Conservation (phyloP, 2,797 vertebrate genomes). For the Pangasius larnaudii region DNA sequence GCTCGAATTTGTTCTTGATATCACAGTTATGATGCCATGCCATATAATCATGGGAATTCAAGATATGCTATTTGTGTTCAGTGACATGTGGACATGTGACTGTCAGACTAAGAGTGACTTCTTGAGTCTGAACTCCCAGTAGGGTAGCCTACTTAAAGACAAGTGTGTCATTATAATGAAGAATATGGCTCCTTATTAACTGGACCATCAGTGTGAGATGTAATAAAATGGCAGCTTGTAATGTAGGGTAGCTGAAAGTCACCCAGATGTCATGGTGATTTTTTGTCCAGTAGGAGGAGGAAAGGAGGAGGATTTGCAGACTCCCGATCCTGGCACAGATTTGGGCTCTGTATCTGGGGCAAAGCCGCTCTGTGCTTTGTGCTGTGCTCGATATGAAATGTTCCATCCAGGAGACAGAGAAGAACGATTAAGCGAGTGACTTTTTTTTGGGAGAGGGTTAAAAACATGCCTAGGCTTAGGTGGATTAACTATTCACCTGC, state of each 20-base stretch:
- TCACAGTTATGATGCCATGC: not conserved
- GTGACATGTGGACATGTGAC: not conserved
- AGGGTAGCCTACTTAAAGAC: slow-evolving; percentile 35
- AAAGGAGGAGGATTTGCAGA: slow-evolving; percentile 67
- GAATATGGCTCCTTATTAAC: slow-evolving; percentile 17
- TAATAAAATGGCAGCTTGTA: slow-evolving; percentile 32
- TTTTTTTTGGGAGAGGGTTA: slow-evolving; percentile 26
- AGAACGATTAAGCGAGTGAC: slow-evolving; percentile 8
- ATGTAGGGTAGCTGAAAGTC: slow-evolving; percentile 59
- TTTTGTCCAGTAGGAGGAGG: slow-evolving; percentile 60
- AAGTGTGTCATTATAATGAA: slow-evolving; percentile 29
- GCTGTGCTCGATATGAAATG: slow-evolving; percentile 45
- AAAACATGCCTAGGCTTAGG: not conserved
- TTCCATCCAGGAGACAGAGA: slow-evolving; percentile 20
- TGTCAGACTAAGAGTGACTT: slow-evolving; percentile 1
- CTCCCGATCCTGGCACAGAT: slow-evolving; percentile 61
- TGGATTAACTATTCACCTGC: not conserved
- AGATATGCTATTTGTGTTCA: not conserved
- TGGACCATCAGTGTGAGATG: slow-evolving; percentile 14
- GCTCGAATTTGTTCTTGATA: not conserved
- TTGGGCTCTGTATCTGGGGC: slow-evolving; percentile 57
- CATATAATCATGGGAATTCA: not conserved
- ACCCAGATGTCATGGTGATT: slow-evolving; percentile 70
- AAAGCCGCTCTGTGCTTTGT: slow-evolving; percentile 56
- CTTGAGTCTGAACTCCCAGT: slow-evolving; percentile 17